Conservation (phyloP, 2,888 invertebrate genomes). For the Mythimna loreyi region DNA sequence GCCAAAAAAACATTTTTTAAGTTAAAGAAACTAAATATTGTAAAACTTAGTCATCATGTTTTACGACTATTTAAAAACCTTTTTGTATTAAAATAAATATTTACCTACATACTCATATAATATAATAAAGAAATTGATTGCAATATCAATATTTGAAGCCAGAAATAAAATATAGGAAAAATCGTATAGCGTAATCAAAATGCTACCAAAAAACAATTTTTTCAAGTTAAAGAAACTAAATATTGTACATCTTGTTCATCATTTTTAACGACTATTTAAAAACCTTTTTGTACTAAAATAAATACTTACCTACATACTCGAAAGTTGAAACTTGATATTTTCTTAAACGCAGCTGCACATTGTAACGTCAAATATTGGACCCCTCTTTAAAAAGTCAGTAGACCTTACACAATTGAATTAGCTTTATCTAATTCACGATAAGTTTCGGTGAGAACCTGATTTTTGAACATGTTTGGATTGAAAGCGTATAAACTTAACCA, state of each 20-base stretch:
- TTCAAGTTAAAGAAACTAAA: not conserved
- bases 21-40: not conserved
- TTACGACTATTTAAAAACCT: not conserved
- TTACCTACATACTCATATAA: conserved; percentile 30
- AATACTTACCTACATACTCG: conserved; percentile 24
- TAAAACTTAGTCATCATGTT: not conserved
- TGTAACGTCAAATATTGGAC: conserved; percentile 27
- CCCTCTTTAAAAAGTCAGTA: conserved; percentile 24
- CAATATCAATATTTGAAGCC: too few relatives aligned
- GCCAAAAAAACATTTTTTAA: not conserved
- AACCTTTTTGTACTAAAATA: not conserved
- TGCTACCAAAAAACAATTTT: too few relatives aligned
- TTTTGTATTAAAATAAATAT: not conserved
- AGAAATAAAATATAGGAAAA: too few relatives aligned
- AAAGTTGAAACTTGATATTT: conserved; percentile 43
- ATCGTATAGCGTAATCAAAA: too few relatives aligned
- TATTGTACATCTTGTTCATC: not conserved
- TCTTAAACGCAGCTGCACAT: conserved; percentile 34
- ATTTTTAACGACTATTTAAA: not conserved
- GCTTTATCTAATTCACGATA: not conserved
- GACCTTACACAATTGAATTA: conserved; percentile 16
- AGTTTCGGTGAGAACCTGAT: not conserved
- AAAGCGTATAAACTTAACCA: not conserved
- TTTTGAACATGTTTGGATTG: not conserved
- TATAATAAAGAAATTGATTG: too few relatives aligned